Evolutionary conservation across 2,113 vertebrate genomes (phyloP), one percentile per base, ranked within the genome.

Genomic region (Micromys minutus): DNA sequence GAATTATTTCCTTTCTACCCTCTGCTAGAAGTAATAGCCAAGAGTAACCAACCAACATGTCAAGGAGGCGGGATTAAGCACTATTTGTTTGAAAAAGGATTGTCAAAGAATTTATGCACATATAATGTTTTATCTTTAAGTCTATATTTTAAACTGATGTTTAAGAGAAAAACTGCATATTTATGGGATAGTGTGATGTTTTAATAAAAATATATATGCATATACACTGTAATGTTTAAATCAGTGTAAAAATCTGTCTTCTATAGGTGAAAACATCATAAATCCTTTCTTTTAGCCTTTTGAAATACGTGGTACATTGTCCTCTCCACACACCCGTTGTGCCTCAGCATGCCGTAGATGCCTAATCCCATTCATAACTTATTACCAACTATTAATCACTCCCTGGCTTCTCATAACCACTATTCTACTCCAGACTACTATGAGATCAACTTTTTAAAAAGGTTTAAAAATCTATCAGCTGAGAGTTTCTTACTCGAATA

Each of bases 311-410:
- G n/a, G 69, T 19, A n/a, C 69, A 72, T n/a, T 21, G 19, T 22
- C 22, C 17, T 22, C 17, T 0, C 0, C 17, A 39, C n/a, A 22
- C 16, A 71, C 17, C 6, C 8, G 8, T n/a, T 19, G 15, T n/a
- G 69, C 34, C 34, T 0, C 9, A 9, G 63, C 8, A 11, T 65
- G 63, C 63, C 1, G 1, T 17, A 36, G 34, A 16, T n/a, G 16
- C n/a, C 34, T 8, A 11, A 9, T n/a, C 19, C 17, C 19, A 22
- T 36, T 55, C 47, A 34, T 50, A 31, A 34, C 45, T 16, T 29
- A 77, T 10, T 52, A 17, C 19, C 8, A 36, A 34, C 11, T 79
- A 26, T 55, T 36, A 52, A 22, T 52, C 17, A 52, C 69, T 22
- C 19, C 69, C 36, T n/a, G 19, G n/a, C 69, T n/a, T 22, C 69